Evolutionary conservation across 2,797 vertebrate genomes (phyloP).

Genomic region (Basileuterus tristriatus): DNA sequence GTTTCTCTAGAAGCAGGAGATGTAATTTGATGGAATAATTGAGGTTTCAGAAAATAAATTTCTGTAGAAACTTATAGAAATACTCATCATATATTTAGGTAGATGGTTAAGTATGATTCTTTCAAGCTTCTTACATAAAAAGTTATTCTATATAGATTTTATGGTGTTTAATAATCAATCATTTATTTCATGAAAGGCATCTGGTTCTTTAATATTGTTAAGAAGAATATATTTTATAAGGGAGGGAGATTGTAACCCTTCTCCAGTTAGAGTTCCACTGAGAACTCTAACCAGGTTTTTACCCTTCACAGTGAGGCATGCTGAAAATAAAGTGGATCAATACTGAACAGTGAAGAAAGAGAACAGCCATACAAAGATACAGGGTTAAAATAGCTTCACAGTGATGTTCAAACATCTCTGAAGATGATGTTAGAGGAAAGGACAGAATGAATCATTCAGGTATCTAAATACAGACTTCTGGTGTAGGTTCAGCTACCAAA

Average conservation of each 20-base stretch:
- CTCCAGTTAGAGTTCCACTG: not conserved
- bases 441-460: not conserved
- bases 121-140: not conserved
- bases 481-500: not conserved
- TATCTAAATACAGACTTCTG: not conserved
- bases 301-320: not conserved
- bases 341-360: not conserved
- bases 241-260: not conserved
- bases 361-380: not conserved
- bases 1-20: not conserved
- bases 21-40: not conserved
- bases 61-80: not conserved
- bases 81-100: not conserved
- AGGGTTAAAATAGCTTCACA: not conserved
- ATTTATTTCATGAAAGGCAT: not conserved
- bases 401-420: not conserved
- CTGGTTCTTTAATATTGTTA: not conserved
- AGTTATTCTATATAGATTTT: not conserved
- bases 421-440: not conserved
- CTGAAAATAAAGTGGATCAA: not conserved
- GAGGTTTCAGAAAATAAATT: not conserved
- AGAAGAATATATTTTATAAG: not conserved
- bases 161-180: not conserved
- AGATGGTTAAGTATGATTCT: not conserved
- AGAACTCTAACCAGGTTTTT: not conserved